phyloP scores from a whole-genome alignment of 2,888 invertebrate species.

The Acheta domesticus region DNA sequence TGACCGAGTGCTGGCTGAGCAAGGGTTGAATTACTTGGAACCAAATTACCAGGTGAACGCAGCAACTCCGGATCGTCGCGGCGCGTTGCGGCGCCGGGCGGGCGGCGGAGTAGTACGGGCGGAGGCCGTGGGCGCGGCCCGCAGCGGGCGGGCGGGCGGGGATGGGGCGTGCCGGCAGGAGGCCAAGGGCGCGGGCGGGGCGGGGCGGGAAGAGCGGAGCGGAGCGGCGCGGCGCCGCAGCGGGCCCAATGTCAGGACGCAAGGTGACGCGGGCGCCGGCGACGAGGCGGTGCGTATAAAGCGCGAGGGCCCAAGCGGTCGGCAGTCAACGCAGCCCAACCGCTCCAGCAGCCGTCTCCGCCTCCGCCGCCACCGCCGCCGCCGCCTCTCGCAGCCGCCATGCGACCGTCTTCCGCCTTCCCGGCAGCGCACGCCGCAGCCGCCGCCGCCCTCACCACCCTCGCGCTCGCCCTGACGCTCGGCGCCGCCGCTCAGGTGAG shows the following conservation, averaged over 20 bases:
- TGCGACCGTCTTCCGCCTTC: neutral
- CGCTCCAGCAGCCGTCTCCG: neutral
- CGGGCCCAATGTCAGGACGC: neutral
- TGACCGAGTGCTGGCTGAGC: too few relatives aligned
- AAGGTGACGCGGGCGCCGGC: conserved; percentile 1
- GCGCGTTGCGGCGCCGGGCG: too few relatives aligned
- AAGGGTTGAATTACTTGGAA: too few relatives aligned
- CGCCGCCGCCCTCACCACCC: neutral
- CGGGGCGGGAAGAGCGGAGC: neutral
- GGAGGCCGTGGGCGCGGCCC: neutral
- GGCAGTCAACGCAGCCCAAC: neutral
- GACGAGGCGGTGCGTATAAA: neutral
- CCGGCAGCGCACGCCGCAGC: neutral
- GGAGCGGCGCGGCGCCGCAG: neutral
- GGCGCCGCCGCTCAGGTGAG: neutral
- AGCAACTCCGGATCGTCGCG: too few relatives aligned
- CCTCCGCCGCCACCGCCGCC: too few relatives aligned
- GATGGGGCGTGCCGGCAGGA: neutral
- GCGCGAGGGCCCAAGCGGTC: neutral
- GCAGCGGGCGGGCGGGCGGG: neutral
- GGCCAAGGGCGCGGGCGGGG: neutral
- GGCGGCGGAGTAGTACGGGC: neutral
- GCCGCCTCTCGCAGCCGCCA: neutral
- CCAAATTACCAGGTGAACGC: too few relatives aligned
- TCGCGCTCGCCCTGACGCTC: neutral